Evolutionary conservation across 1,140 invertebrate species (phyloP).

Genomic region (Mizuhopecten yessoensis): DNA sequence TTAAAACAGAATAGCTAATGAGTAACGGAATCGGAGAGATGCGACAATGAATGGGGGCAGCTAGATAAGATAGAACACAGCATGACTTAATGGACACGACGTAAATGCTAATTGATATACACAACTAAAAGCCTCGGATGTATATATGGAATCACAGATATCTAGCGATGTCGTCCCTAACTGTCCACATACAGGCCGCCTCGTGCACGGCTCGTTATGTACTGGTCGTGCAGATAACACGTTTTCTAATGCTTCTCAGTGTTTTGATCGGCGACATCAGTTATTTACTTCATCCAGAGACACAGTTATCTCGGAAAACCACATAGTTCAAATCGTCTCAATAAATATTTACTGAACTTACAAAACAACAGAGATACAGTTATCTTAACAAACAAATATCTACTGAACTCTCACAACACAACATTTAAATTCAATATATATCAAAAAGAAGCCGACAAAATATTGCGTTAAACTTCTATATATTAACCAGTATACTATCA

Average conservation of each 20-base stretch:
- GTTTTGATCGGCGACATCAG: neutral
- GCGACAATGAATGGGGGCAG: conserved; percentile 16
- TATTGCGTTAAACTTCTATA: no score
- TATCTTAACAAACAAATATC: no score
- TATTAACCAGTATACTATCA: no score
- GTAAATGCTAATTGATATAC: conserved; percentile 29
- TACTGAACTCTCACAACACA: no score
- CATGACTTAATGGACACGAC: neutral
- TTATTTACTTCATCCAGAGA: neutral
- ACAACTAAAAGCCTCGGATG: conserved; percentile 32
- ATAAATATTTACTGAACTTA: no score
- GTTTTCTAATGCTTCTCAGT: neutral
- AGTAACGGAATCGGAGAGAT: neutral
- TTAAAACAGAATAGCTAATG: conserved; percentile 21
- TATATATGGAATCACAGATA: neutral
- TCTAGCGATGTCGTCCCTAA: neutral
- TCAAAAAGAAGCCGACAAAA: no score
- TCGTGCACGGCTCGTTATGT: neutral
- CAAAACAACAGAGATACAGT: no score
- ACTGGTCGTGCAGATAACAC: neutral
- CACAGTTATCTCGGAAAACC: neutral
- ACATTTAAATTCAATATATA: no score
- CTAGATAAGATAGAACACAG: neutral
- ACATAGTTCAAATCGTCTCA: neutral
- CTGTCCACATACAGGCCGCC: neutral